phyloP scores from a whole-genome alignment of 2,797 vertebrate species.

The Scomberomorus guttatus region DNA sequence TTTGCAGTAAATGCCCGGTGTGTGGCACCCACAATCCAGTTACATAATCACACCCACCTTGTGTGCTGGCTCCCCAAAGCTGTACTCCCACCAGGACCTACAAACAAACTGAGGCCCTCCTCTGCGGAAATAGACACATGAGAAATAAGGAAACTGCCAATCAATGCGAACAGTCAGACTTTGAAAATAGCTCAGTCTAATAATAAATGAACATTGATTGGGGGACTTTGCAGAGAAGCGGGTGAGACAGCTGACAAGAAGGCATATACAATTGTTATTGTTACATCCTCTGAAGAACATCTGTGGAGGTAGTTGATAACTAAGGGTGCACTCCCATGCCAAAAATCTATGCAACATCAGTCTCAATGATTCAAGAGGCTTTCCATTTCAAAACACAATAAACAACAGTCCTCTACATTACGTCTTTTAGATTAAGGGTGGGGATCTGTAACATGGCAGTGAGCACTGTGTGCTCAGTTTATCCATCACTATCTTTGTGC shows the following conservation, averaged over 20 bases:
- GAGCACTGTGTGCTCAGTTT: conserved; percentile 10
- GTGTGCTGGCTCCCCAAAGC: conserved; percentile 94
- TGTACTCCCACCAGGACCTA: conserved; percentile 95
- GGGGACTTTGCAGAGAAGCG: not conserved
- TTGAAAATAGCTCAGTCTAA: conserved; percentile 49
- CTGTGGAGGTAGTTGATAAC: not conserved
- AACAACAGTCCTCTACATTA: not conserved
- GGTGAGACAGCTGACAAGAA: not conserved
- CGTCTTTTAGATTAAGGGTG: not conserved
- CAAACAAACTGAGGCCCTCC: conserved; percentile 96
- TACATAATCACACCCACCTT: conserved; percentile 87
- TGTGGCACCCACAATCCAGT: conserved; percentile 35
- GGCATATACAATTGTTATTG: not conserved
- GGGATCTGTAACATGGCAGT: conserved; percentile 4
- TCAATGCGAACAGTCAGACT: conserved; percentile 9
- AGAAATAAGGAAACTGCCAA: conserved; percentile 27
- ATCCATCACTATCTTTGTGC: conserved; percentile 29
- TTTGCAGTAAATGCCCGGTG: conserved; percentile 36
- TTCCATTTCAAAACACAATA: conserved; percentile 5
- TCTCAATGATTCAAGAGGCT: not conserved
- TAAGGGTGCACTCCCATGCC: not conserved
- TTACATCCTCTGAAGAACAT: not conserved
- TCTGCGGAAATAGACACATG: conserved; percentile 83
- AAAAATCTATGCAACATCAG: not conserved
- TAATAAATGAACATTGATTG: conserved; percentile 39